These are phyloP conservation scores for Caenorhabditis tropicalis DNA, from an alignment of 1,140 invertebrate genomes.

Conservation along the genomic window DNA sequence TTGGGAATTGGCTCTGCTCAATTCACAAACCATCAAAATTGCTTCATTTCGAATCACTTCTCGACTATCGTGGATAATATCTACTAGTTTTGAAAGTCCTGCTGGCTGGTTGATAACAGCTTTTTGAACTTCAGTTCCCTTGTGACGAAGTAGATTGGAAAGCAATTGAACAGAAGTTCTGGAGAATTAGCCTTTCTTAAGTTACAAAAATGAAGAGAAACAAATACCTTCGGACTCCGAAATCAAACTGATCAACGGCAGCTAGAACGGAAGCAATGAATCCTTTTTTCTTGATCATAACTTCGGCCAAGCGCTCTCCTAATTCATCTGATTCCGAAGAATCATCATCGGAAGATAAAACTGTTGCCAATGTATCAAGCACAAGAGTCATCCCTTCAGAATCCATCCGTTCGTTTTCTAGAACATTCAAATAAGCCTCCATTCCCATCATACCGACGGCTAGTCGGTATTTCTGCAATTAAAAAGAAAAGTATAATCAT, in stretches of 20 bases:
- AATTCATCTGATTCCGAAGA: slow-evolving; percentile 73
- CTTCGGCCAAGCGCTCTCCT: slow-evolving; percentile 93
- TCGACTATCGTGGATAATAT: slow-evolving; percentile 87
- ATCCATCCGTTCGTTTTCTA: slow-evolving; percentile 83
- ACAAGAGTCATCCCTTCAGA: slow-evolving; percentile 89
- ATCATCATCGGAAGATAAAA: slow-evolving; percentile 78
- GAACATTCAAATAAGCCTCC: slow-evolving; percentile 80
- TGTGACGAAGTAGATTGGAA: slow-evolving; percentile 81
- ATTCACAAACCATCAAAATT: slow-evolving; percentile 86
- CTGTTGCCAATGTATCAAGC: slow-evolving; percentile 88
- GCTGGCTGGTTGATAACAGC: slow-evolving; percentile 90
- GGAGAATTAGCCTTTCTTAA: slow-evolving; percentile 21
- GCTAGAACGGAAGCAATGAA: slow-evolving; percentile 85
- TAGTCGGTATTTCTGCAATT: slow-evolving; percentile 81
- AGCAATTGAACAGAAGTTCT: slow-evolving; percentile 81
- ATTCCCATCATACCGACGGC: slow-evolving; percentile 95
- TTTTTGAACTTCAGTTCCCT: slow-evolving; percentile 90
- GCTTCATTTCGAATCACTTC: slow-evolving; percentile 96
- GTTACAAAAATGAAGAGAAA: neutral
- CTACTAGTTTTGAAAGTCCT: slow-evolving; percentile 97
- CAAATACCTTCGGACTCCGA: slow-evolving; percentile 64
- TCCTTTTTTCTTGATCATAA: slow-evolving; percentile 45
- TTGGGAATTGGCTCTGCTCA: slow-evolving; percentile 91
- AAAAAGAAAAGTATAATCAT: neutral
- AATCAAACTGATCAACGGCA: slow-evolving; percentile 80